Conservation (phyloP, 37 sponge, comb jelly and placozoan species). For the Haliclona indistincta region DNA sequence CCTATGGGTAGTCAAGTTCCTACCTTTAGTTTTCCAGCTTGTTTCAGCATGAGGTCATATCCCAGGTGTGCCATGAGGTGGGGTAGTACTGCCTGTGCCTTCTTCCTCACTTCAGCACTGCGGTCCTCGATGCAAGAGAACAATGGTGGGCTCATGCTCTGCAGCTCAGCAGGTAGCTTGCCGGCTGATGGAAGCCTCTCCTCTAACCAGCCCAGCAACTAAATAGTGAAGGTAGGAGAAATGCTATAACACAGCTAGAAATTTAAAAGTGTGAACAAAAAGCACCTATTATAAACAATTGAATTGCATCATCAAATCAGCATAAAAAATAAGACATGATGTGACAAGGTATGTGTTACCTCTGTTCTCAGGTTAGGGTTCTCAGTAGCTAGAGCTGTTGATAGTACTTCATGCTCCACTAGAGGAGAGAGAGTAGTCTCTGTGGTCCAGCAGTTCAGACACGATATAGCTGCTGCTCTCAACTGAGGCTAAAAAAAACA, state of each 20-base stretch:
- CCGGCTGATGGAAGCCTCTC: conserved; percentile 69
- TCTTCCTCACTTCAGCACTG: conserved; percentile 81
- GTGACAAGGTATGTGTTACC: no score
- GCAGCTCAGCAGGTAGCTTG: conserved; percentile 66
- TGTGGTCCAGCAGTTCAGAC: conserved; percentile 68
- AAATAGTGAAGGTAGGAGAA: no score
- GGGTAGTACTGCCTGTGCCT: conserved; percentile 60
- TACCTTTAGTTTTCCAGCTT: conserved; percentile 50
- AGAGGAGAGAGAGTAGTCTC: conserved; percentile 50
- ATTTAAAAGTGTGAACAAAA: no score
- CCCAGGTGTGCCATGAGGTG: conserved; percentile 69
- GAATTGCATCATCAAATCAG: neutral
- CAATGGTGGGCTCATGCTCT: conserved; percentile 49
- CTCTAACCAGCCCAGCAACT: conserved; percentile 77
- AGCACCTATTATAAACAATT: no score
- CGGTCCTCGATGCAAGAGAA: conserved; percentile 80
- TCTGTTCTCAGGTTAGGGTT: conserved; percentile 86
- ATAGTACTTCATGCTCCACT: conserved; percentile 73
- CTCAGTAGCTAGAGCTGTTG: conserved; percentile 68
- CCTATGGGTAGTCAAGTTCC: no score
- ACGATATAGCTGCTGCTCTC: conserved; percentile 55
- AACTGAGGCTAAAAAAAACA: conserved; percentile 51
- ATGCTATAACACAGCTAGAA: no score
- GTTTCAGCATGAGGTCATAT: conserved; percentile 65
- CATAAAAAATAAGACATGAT: neutral